A percentile compares a stretch with the other conserved stretches of the same genome.
These are phyloP conservation scores for Craniophora ligustri DNA, from an alignment of 2,888 invertebrate species.

Conservation along the genomic window DNA sequence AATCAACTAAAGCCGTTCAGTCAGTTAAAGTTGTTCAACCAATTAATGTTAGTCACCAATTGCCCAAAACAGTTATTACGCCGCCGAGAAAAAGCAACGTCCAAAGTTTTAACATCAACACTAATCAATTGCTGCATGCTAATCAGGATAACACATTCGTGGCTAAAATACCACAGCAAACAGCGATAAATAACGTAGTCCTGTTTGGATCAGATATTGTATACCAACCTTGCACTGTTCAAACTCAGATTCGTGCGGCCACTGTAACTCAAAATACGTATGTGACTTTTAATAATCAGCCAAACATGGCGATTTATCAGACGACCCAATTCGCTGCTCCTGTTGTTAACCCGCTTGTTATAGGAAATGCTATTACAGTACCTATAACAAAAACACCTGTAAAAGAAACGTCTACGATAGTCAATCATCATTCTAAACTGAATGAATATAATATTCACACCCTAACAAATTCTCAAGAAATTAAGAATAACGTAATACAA, in stretches of 20 bases:
- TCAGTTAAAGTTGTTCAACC: constrained; percentile 9
- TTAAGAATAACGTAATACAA: constrained; percentile 2
- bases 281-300: constrained; percentile 59
- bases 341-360: constrained; percentile 62
- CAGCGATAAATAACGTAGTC: constrained; percentile 66
- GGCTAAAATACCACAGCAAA: constrained; percentile 57
- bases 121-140: constrained; percentile 16
- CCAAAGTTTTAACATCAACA: constrained; percentile 18
- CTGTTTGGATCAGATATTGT: constrained; percentile 67
- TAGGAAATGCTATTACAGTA: constrained; percentile 60
- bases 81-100: constrained; percentile 21
- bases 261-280: constrained; percentile 56
- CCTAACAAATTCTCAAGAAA: not conserved
- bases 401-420: constrained; percentile 19
- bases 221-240: constrained; percentile 65
- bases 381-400: constrained; percentile 23
- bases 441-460: not conserved
- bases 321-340: constrained; percentile 66
- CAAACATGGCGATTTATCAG: constrained; percentile 67
- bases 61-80: constrained; percentile 33
- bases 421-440: constrained; percentile 22
- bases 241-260: constrained; percentile 48
- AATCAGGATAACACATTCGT: constrained; percentile 58
- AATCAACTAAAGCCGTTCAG: constrained; percentile 15
- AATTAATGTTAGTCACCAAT: constrained; percentile 20